Percentiles rank a stretch among this genome's conserved stretches.
Conservation (phyloP, 2,888 invertebrate species). For the Sussaba pulchella region DNA sequence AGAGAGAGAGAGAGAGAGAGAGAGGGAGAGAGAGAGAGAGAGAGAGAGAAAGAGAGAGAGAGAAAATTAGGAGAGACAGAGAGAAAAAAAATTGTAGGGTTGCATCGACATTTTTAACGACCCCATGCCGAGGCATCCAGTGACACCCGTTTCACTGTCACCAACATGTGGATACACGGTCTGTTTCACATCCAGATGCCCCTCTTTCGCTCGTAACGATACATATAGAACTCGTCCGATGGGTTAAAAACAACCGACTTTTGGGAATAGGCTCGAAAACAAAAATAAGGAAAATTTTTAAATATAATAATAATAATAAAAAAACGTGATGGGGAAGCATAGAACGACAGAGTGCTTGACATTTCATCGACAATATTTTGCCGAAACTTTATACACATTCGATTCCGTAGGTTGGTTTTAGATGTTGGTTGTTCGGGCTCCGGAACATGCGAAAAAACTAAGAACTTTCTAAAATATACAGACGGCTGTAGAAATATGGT, state of each 20-base stretch:
- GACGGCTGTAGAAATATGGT: neutral
- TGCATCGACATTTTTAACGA: constrained; percentile 76
- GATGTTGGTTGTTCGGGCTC: too few species aligned
- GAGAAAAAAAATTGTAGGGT: constrained; percentile 67
- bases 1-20: constrained; percentile 13
- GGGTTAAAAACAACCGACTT: neutral
- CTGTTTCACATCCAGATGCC: constrained; percentile 38
- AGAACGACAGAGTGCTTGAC: too few species aligned
- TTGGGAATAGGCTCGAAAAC: neutral
- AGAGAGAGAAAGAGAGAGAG: constrained; percentile 46
- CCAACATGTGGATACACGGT: constrained; percentile 46
- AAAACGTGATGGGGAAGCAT: too few species aligned
- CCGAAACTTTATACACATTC: too few species aligned
- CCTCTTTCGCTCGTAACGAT: constrained; percentile 19
- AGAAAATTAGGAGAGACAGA: constrained; percentile 2
- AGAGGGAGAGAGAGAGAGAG: constrained; percentile 51
- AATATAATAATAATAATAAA: too few species aligned
- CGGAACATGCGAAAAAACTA: too few species aligned
- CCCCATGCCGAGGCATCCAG: constrained; percentile 81
- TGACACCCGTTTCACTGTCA: constrained; percentile 70
- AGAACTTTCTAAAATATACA: too few species aligned
- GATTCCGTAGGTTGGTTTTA: too few species aligned
- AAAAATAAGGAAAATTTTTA: too few species aligned
- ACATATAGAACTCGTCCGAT: neutral
- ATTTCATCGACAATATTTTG: too few species aligned